phyloP scores from a whole-genome alignment of 2,888 invertebrate species.

The Lasioglossum oenotherae region DNA sequence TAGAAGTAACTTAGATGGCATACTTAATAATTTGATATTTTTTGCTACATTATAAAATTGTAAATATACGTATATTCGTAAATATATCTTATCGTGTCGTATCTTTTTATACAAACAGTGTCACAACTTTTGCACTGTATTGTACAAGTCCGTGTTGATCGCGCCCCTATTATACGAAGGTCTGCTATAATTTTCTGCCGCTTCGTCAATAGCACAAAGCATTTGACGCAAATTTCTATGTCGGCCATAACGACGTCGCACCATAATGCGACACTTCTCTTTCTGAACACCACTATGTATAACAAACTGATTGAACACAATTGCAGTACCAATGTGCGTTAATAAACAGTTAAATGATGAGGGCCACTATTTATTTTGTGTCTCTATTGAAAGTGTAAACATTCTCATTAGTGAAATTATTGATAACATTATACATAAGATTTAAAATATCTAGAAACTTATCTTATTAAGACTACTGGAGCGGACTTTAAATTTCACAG shows the following conservation, averaged over 20 bases:
- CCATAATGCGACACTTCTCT: neutral
- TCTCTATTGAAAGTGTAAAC: neutral
- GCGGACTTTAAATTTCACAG: neutral
- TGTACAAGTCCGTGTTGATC: neutral
- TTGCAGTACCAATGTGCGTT: neutral
- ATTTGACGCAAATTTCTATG: neutral
- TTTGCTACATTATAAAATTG: too few relatives aligned
- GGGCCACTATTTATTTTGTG: neutral
- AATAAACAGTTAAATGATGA: neutral
- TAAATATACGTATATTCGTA: too few relatives aligned
- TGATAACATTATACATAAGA: neutral
- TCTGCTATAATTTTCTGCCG: slow-evolving; percentile 6
- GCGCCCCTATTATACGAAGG: neutral
- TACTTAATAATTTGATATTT: too few relatives aligned
- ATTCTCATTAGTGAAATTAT: neutral
- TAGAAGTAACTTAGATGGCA: too few relatives aligned
- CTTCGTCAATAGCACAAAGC: neutral
- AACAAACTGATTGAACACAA: slow-evolving; percentile 4
- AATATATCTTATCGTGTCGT: too few relatives aligned
- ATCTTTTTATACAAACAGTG: too few relatives aligned
- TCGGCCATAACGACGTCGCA: neutral
- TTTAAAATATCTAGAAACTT: neutral
- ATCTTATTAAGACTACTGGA: neutral
- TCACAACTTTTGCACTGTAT: neutral
- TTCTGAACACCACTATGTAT: neutral